Evolutionary conservation across 2,797 vertebrate species (phyloP).

Genomic region (Eulemur rubriventer): DNA sequence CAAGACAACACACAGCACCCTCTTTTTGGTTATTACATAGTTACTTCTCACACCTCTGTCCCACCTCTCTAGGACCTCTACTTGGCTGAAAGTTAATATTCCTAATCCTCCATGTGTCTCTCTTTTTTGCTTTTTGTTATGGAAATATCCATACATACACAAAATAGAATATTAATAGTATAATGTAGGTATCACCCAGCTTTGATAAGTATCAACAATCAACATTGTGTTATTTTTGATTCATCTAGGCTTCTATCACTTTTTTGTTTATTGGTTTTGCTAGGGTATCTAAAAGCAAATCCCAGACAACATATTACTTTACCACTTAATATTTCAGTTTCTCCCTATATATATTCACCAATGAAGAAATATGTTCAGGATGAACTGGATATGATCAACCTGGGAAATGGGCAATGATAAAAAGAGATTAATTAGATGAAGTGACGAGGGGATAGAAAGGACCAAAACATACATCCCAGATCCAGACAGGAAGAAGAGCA

Average conservation of each 20-base stretch:
- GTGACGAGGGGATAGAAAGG: neutral
- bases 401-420: neutral
- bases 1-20: neutral
- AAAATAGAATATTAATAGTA: neutral
- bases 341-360: neutral
- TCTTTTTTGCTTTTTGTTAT: neutral
- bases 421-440: neutral
- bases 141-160: neutral
- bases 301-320: neutral
- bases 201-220: neutral
- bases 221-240: neutral
- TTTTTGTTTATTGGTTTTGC: neutral
- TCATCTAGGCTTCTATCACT: neutral
- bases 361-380: neutral
- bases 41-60: neutral
- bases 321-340: neutral
- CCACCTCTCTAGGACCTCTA: neutral
- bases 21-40: neutral
- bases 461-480: neutral
- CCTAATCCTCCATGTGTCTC: neutral
- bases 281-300: slow-evolving; percentile 36
- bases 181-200: neutral
- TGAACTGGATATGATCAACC: neutral
- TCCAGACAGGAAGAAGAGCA: neutral
- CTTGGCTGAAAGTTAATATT: neutral